Evolutionary conservation across 2,888 invertebrate species (phyloP).

Genomic region (Hymenopus coronatus): DNA sequence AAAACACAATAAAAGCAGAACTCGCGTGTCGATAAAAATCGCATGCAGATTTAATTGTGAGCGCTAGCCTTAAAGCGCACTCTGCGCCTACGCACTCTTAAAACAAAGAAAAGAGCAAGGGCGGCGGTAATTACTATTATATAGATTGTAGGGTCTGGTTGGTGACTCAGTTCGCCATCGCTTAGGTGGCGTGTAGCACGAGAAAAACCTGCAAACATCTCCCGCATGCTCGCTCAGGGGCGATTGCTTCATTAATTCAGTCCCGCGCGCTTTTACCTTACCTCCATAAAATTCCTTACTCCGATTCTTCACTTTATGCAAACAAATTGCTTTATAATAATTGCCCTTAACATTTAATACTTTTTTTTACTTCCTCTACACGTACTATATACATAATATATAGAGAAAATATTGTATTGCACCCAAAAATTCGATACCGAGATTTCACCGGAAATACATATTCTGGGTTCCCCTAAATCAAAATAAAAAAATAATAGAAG

Average conservation of each 20-base stretch:
- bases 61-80: too few species aligned
- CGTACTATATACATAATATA: too few species aligned
- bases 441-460: too few species aligned
- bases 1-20: neutral
- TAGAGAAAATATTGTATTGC: too few species aligned
- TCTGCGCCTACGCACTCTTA: neutral
- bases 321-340: neutral
- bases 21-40: neutral
- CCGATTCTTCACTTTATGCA: neutral
- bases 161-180: neutral
- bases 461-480: too few species aligned
- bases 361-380: too few species aligned
- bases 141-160: neutral
- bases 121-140: neutral
- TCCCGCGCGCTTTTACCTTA: neutral
- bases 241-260: neutral
- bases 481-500: too few species aligned
- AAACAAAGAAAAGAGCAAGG: neutral
- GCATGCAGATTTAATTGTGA: neutral
- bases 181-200: neutral
- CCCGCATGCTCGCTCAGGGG: neutral
- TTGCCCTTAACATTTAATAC: neutral
- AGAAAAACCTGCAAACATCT: neutral
- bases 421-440: too few species aligned
- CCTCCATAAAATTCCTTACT: neutral